Evolutionary conservation across 92 coral and sea anemone species (phyloP).

Genomic region (Phymanthus crucifer): DNA sequence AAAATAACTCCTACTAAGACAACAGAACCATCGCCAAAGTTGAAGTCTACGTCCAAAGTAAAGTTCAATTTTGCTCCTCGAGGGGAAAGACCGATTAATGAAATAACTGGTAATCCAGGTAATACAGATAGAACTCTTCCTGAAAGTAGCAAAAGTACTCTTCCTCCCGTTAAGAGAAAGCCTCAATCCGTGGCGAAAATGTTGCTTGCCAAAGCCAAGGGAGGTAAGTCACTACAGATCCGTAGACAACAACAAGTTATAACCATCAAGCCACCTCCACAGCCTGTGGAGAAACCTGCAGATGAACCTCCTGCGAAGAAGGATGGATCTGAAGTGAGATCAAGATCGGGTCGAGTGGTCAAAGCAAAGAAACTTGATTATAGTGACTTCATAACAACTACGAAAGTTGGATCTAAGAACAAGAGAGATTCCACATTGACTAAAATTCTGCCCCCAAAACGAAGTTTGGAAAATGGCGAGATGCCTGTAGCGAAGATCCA

Average conservation of each 20-base stretch:
- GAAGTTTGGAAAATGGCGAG: slow-evolving; percentile 69
- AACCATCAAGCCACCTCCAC: slow-evolving; percentile 26
- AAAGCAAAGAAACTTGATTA: slow-evolving; percentile 93
- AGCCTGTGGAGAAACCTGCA: slow-evolving; percentile 1
- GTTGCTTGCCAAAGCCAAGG: slow-evolving; percentile 92
- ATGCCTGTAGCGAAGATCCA: slow-evolving; percentile 55
- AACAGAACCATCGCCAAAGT: slow-evolving; percentile 46
- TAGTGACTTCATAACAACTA: slow-evolving; percentile 79
- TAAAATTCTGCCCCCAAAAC: slow-evolving; percentile 45
- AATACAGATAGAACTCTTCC: neutral
- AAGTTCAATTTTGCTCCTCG: slow-evolving; percentile 74
- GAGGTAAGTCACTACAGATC: slow-evolving; percentile 67
- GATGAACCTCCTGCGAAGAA: slow-evolving; percentile 19
- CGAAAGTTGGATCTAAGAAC: slow-evolving; percentile 46
- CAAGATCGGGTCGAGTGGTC: slow-evolving; percentile 97
- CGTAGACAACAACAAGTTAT: slow-evolving; percentile 57
- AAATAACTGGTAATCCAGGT: slow-evolving; percentile 11
- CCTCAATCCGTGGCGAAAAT: slow-evolving; percentile 80
- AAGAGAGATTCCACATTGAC: neutral
- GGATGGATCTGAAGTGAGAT: slow-evolving; percentile 61
- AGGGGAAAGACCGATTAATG: slow-evolving; percentile 47
- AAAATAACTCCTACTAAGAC: slow-evolving; percentile 21
- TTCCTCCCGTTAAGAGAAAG: slow-evolving; percentile 46
- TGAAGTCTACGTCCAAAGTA: slow-evolving; percentile 67
- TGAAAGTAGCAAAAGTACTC: slow-evolving; percentile 5